Percentiles rank a stretch among this genome's conserved stretches.
Evolutionary conservation across 2,888 invertebrate genomes (phyloP).

Genomic region (Cacoxenus indagator): DNA sequence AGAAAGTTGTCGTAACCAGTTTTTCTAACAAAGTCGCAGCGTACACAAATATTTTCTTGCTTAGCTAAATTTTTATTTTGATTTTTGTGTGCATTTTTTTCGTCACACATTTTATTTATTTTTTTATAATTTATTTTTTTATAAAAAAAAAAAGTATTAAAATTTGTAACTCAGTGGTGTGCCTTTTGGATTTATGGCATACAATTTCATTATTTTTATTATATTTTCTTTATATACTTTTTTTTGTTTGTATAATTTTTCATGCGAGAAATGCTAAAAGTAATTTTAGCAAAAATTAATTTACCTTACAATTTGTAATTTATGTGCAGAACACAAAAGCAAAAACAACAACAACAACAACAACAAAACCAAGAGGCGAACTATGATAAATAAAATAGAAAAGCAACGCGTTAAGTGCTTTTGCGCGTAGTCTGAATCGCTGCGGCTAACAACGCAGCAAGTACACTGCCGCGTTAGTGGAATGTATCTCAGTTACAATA

Average conservation of each 20-base stretch:
- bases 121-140: not conserved
- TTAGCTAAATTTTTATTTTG: slow-evolving; percentile 1
- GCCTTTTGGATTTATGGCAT: not conserved
- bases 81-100: not conserved
- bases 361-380: too few relatives aligned
- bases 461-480: not conserved
- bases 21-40: slow-evolving; percentile 32
- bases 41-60: slow-evolving; percentile 39
- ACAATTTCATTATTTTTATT: not conserved
- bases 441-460: too few relatives aligned
- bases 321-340: slow-evolving; percentile 4
- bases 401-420: slow-evolving; percentile 16
- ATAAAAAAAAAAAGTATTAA: not conserved
- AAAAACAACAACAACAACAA: slow-evolving; percentile 23
- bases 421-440: not conserved
- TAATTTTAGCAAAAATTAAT: slow-evolving; percentile 1
- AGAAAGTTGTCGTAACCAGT: slow-evolving; percentile 64
- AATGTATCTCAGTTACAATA: not conserved
- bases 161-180: not conserved
- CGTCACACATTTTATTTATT: not conserved
- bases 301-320: slow-evolving; percentile 20
- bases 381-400: slow-evolving; percentile 14
- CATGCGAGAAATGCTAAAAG: not conserved
- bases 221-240: not conserved
- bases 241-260: not conserved